A percentile compares a stretch with the other conserved stretches of the same genome.
Conservation (phyloP, 2,113 vertebrate species). For the Calypte anna region DNA sequence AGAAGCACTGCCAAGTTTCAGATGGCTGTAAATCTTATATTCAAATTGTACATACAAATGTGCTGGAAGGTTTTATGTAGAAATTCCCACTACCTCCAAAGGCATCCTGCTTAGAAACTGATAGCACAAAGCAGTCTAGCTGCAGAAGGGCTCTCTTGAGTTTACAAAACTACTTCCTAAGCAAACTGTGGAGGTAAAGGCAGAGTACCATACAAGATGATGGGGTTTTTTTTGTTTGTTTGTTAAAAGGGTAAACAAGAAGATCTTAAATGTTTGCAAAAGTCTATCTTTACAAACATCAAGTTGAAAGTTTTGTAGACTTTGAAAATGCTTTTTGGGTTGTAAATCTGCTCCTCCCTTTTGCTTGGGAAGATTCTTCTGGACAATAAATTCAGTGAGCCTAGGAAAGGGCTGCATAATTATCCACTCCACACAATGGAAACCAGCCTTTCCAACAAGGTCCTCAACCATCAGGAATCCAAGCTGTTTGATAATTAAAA, state of each 20-base stretch:
- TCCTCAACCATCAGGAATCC: slow-evolving; percentile 52
- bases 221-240: not conserved
- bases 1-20: slow-evolving; percentile 7
- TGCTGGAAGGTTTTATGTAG: not conserved
- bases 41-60: not conserved
- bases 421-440: slow-evolving; percentile 54
- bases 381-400: slow-evolving; percentile 48
- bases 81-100: slow-evolving; percentile 23
- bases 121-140: slow-evolving; percentile 28
- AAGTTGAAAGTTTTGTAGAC: not conserved
- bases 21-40: not conserved
- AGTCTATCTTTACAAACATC: not conserved
- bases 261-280: not conserved
- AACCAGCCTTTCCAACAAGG: slow-evolving; percentile 3
- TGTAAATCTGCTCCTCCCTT: slow-evolving; percentile 26
- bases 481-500: slow-evolving; percentile 47
- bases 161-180: slow-evolving; percentile 48
- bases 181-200: not conserved
- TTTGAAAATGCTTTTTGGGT: slow-evolving; percentile 9
- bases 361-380: slow-evolving; percentile 58
- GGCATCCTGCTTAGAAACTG: slow-evolving; percentile 33
- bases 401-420: slow-evolving; percentile 56
- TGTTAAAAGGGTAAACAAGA: not conserved
- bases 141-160: slow-evolving; percentile 2
- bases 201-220: not conserved